Percentiles rank a stretch among this genome's conserved stretches.
Evolutionary conservation across 2,888 invertebrate genomes (phyloP).

Genomic region (Ophion ellenae): DNA sequence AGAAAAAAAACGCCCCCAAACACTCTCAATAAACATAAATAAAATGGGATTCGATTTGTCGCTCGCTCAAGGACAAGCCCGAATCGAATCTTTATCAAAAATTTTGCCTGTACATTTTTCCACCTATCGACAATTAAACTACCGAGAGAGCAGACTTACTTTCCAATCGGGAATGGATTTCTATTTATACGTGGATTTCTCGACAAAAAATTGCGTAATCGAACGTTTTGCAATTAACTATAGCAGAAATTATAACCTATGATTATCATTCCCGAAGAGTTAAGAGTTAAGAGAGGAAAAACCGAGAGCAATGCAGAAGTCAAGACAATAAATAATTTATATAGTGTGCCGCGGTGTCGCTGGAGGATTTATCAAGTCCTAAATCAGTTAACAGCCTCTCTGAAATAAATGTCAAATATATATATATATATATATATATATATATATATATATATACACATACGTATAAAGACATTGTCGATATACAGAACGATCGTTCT

Average conservation of each 20-base stretch:
- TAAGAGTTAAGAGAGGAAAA: background rate
- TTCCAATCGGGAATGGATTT: slow-evolving; percentile 5
- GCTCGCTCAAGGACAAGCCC: slow-evolving; percentile 1
- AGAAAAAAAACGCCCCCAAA: background rate
- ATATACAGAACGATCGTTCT: slow-evolving; percentile 2
- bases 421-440: slow-evolving; percentile 1
- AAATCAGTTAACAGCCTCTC: slow-evolving; percentile 44
- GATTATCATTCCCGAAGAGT: slow-evolving; percentile 62
- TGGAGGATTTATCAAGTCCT: slow-evolving; percentile 48
- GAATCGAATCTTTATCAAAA: slow-evolving; percentile 35
- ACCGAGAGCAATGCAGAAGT: slow-evolving; percentile 60
- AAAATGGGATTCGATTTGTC: background rate
- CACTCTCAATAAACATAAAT: slow-evolving; percentile 1
- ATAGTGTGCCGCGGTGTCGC: slow-evolving; percentile 57
- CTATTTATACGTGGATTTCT: slow-evolving; percentile 31
- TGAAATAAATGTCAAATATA: slow-evolving; percentile 39
- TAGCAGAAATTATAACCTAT: slow-evolving; percentile 59
- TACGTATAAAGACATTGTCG: background rate
- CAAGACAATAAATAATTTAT: slow-evolving; percentile 76
- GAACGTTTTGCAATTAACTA: slow-evolving; percentile 52
- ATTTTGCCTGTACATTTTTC: slow-evolving; percentile 38
- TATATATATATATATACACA: background rate
- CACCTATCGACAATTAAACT: slow-evolving; percentile 35
- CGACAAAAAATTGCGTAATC: slow-evolving; percentile 35
- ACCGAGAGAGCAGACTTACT: slow-evolving; percentile 33